Evolutionary conservation across 2,888 invertebrate genomes (phyloP).

Genomic region (Acanthosoma haemorrhoidale): DNA sequence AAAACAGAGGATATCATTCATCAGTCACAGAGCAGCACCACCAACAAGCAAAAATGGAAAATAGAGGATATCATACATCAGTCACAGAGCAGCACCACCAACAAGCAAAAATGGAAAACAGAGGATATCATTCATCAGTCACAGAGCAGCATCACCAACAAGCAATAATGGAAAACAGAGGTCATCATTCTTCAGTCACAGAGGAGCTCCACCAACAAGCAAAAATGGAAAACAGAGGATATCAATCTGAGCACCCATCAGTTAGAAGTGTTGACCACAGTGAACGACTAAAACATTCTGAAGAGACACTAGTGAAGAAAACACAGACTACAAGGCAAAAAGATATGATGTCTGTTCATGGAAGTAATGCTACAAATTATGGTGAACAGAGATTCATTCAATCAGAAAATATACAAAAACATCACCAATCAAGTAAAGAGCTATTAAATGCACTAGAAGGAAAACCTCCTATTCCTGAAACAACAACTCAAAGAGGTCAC

Average conservation of each 20-base stretch:
- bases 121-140: background rate
- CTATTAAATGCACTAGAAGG: slow-evolving; percentile 39
- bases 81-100: background rate
- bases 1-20: slow-evolving; percentile 3
- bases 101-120: background rate
- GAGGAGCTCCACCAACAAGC: background rate
- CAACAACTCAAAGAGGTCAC: slow-evolving; percentile 46
- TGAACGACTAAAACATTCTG: background rate
- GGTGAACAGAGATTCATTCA: slow-evolving; percentile 42
- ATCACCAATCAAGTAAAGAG: slow-evolving; percentile 39
- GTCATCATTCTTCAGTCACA: background rate
- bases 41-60: background rate
- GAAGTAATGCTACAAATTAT: background rate
- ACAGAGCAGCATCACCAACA: slow-evolving; percentile 17
- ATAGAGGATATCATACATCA: slow-evolving; percentile 3
- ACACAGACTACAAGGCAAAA: background rate
- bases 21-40: background rate
- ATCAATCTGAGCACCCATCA: background rate
- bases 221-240: slow-evolving; percentile 4
- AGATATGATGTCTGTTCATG: background rate
- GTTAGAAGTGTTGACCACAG: slow-evolving; percentile 38
- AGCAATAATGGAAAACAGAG: slow-evolving; percentile 22
- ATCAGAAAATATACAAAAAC: slow-evolving; percentile 32
- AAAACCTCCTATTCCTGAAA: slow-evolving; percentile 34
- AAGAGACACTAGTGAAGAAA: background rate